A percentile compares a stretch with the other conserved stretches of the same genome.
Evolutionary conservation across 2,888 invertebrate genomes (phyloP).

Genomic region (Chymomyza caudatula): DNA sequence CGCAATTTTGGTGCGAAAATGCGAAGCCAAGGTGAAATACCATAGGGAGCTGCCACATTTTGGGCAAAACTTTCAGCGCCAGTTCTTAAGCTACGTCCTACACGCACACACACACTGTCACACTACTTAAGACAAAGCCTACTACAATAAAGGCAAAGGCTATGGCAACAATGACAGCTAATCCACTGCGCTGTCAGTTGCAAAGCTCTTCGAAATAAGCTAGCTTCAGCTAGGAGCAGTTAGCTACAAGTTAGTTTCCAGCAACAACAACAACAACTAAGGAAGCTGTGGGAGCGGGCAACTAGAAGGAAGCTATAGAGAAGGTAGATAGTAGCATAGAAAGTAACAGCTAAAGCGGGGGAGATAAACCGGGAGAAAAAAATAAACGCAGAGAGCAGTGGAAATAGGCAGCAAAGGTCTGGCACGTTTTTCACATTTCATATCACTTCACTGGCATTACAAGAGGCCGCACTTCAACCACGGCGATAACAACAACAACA

Average conservation of each 20-base stretch:
- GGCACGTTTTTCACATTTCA: constrained; percentile 64
- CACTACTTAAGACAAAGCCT: not conserved
- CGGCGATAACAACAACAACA: constrained; percentile 1
- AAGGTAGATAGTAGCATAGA: not conserved
- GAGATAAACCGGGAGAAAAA: not conserved
- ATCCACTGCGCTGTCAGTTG: not conserved
- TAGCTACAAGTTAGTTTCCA: not conserved
- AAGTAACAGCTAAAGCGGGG: not conserved
- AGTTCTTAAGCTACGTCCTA: not conserved
- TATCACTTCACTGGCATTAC: constrained; percentile 23
- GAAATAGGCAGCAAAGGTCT: constrained; percentile 25
- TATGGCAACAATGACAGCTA: not conserved
- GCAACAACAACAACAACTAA: not conserved
- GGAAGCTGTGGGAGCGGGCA: not conserved
- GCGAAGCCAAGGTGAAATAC: not conserved
- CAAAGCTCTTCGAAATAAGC: constrained; percentile 2
- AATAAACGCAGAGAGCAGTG: not conserved
- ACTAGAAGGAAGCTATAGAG: not conserved
- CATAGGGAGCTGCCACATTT: not conserved
- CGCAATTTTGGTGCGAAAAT: not conserved
- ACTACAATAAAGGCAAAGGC: not conserved
- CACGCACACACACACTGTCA: not conserved
- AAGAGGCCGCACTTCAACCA: constrained; percentile 1
- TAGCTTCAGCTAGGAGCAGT: constrained; percentile 15
- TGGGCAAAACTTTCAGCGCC: not conserved